A percentile compares a stretch with the other conserved stretches of the same genome.
phyloP scores from a whole-genome alignment of 2,797 vertebrate species.

The Protonibea diacanthus region DNA sequence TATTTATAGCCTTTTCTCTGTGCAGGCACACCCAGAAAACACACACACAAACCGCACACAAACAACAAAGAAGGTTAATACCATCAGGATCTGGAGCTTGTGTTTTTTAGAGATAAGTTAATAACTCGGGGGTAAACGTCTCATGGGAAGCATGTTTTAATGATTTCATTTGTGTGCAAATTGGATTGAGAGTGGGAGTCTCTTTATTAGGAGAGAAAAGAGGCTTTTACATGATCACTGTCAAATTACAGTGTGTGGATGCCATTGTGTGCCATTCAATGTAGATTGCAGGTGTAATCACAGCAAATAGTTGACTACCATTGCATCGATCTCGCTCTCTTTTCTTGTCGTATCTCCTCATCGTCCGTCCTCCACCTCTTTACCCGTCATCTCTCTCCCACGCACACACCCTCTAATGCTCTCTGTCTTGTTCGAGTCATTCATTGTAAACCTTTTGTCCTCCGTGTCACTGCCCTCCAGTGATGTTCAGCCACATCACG shows the following conservation, averaged over 20 bases:
- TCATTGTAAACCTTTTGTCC: slow-evolving; percentile 54
- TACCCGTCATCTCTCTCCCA: slow-evolving; percentile 26
- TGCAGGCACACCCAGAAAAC: slow-evolving; percentile 30
- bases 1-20: slow-evolving; percentile 19
- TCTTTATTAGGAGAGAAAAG: slow-evolving; percentile 72
- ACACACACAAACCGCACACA: slow-evolving; percentile 55
- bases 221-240: slow-evolving; percentile 65
- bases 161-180: slow-evolving; percentile 90
- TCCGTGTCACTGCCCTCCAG: slow-evolving; percentile 32
- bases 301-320: slow-evolving; percentile 44
- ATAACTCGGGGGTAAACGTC: slow-evolving; percentile 79
- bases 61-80: slow-evolving; percentile 74
- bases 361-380: not conserved
- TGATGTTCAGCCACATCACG: slow-evolving; percentile 52
- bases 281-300: slow-evolving; percentile 55
- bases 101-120: slow-evolving; percentile 85
- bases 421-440: slow-evolving; percentile 7
- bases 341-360: slow-evolving; percentile 27
- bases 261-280: slow-evolving; percentile 57
- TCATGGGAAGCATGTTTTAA: slow-evolving; percentile 81
- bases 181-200: slow-evolving; percentile 80
- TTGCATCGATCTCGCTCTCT: slow-evolving; percentile 35
- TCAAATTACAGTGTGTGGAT: slow-evolving; percentile 56
- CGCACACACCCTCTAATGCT: slow-evolving; percentile 12
- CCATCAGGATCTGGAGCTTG: slow-evolving; percentile 71